Evolutionary conservation across 1,140 invertebrate genomes (phyloP).

Genomic region (Rhopalosiphum padi): DNA sequence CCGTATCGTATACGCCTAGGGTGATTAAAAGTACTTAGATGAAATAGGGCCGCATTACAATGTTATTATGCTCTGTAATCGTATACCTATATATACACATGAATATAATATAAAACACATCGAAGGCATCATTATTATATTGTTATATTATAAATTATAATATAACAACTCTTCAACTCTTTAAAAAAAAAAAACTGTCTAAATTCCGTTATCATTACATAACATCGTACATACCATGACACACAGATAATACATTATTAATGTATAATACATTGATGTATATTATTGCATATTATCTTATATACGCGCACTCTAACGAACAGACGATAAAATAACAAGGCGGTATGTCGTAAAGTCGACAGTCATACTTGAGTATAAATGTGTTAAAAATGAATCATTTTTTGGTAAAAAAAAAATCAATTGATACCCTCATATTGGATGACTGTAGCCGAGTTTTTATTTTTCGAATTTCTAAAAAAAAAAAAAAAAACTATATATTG

Average conservation of each 20-base stretch:
- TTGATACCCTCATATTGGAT: neutral
- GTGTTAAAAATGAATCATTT: neutral
- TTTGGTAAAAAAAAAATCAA: neutral
- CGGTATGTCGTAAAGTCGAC: neutral
- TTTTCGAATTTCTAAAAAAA: neutral
- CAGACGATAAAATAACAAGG: neutral
- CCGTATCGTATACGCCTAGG: neutral
- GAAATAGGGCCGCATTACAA: neutral
- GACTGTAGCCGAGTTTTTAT: neutral
- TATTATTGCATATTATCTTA: neutral
- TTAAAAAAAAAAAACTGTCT: neutral
- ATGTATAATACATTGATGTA: neutral
- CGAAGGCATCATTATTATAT: neutral
- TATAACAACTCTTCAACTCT: too few species aligned
- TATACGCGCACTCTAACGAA: neutral
- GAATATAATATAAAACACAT: neutral
- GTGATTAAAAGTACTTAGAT: conserved; percentile 17
- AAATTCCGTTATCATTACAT: neutral
- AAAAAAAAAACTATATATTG: neutral
- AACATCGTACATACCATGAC: neutral
- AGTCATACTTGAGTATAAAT: too few species aligned
- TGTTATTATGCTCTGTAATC: neutral
- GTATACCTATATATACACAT: neutral
- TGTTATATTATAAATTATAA: too few species aligned
- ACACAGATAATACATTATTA: neutral